Conservation (phyloP, 2,888 invertebrate genomes). For the Fragum fragum region DNA sequence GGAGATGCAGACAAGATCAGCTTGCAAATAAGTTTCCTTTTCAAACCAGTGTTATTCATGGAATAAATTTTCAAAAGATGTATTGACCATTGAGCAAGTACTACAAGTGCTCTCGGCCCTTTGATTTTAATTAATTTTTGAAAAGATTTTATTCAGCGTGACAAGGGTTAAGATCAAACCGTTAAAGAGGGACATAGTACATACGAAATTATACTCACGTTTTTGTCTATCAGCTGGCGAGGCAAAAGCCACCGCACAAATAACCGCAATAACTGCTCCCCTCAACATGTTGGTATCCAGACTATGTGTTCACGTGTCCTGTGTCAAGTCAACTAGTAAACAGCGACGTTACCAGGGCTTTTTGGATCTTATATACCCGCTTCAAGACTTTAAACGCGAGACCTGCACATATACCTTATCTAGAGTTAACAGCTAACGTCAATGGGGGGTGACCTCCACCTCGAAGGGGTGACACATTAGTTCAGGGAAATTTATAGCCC, state of each 20-base stretch:
- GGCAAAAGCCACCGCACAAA: slow-evolving; percentile 49
- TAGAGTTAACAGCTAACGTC: background rate
- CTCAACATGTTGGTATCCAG: slow-evolving; percentile 44
- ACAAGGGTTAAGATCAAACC: too few species aligned
- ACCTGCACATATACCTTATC: slow-evolving; percentile 4
- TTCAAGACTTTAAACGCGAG: background rate
- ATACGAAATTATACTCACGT: too few species aligned
- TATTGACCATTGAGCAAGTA: too few species aligned
- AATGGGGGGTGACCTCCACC: background rate
- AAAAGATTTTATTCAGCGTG: too few species aligned
- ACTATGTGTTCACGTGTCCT: background rate
- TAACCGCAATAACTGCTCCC: slow-evolving; percentile 41
- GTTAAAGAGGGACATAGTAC: too few species aligned
- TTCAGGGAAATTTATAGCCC: too few species aligned
- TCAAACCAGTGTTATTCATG: too few species aligned
- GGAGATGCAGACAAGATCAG: too few species aligned
- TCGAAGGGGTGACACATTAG: background rate
- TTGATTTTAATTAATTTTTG: too few species aligned
- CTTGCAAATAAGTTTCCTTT: too few species aligned
- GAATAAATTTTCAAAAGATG: too few species aligned
- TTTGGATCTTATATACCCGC: slow-evolving; percentile 32
- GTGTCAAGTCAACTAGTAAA: slow-evolving; percentile 15
- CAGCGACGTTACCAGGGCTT: slow-evolving; percentile 22
- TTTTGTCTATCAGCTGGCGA: slow-evolving; percentile 55
- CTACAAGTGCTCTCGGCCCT: too few species aligned